Evolutionary conservation across 2,113 vertebrate species (phyloP), one percentile per base, ranked within the genome.

Genomic region (Scalopus aquaticus): DNA sequence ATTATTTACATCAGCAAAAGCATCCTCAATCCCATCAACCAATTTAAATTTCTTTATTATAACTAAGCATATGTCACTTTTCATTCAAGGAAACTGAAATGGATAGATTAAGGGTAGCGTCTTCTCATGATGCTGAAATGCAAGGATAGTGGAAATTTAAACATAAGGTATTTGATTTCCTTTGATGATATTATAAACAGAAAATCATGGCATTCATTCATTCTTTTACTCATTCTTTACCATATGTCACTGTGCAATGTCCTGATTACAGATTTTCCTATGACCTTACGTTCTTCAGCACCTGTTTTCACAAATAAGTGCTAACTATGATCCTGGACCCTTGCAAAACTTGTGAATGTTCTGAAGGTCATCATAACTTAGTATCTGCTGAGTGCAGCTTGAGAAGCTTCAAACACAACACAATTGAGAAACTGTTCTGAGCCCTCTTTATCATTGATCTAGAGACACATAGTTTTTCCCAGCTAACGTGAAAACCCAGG

Each of bases 361-460:
- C 88, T 49, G 35, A 73, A 84, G 35, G 26, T 77, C 65, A 7
- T 37, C 16, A n/a, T 54, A 39, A 64, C 28, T 80, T 67, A 49
- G 6, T 20, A 37, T 91, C 42, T 82, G 69, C 54, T 81, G 58
- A 88, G 83, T 60, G 35, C 72, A 79, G 15, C 16, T 80, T n/a
- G 9, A 65, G 69, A 87, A 90, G 20, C 11, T 10, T 30, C n/a
- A 64, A 35, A 62, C 32, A 72, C 89, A 88, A 76, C 13, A n/a
- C 35, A 49, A 2, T 8, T 78, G 85, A 30, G 32, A 65, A 51
- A 79, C 11, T 69, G 30, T 46, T 70, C 35, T 78, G 22, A 85
- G 67, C 51, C 32, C 69, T 91, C 12, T 62, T 95, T 96, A 37
- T 93, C 46, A 86, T 72, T 37, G 37, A 74, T 90, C 88, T 77